A percentile compares a stretch with the other conserved stretches of the same genome.
Conservation (phyloP, 2,113 vertebrate species). For the Mesitornis unicolor region DNA sequence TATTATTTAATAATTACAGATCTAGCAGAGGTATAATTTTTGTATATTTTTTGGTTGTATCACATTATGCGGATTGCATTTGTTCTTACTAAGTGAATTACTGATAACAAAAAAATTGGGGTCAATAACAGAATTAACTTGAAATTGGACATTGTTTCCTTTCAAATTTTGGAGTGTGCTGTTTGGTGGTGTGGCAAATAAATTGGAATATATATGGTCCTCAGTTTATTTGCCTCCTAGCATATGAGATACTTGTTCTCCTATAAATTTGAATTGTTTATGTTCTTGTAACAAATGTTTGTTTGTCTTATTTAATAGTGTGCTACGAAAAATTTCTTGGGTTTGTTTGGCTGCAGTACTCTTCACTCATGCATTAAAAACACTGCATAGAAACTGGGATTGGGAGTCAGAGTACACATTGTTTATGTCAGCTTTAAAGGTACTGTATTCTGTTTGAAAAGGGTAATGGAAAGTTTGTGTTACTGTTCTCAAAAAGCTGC, state of each 20-base stretch:
- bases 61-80: background rate
- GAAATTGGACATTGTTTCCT: background rate
- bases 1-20: too few relatives aligned
- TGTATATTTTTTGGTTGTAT: background rate
- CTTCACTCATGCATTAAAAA: slow-evolving; percentile 90
- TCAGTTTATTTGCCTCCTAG: background rate
- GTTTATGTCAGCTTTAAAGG: slow-evolving; percentile 97
- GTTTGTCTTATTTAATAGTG: slow-evolving; percentile 67
- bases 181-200: background rate
- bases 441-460: slow-evolving; percentile 64
- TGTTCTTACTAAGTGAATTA: background rate
- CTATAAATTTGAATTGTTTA: background rate
- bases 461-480: background rate
- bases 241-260: background rate
- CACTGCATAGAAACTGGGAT: slow-evolving; percentile 94
- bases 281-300: background rate
- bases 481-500: background rate
- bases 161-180: background rate
- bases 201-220: background rate
- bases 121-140: background rate
- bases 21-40: background rate
- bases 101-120: background rate
- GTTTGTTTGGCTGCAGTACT: slow-evolving; percentile 85
- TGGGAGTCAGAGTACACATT: slow-evolving; percentile 98
- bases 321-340: slow-evolving; percentile 89